Conservation (phyloP, 1,140 invertebrate genomes). For the Babylonia areolata region DNA sequence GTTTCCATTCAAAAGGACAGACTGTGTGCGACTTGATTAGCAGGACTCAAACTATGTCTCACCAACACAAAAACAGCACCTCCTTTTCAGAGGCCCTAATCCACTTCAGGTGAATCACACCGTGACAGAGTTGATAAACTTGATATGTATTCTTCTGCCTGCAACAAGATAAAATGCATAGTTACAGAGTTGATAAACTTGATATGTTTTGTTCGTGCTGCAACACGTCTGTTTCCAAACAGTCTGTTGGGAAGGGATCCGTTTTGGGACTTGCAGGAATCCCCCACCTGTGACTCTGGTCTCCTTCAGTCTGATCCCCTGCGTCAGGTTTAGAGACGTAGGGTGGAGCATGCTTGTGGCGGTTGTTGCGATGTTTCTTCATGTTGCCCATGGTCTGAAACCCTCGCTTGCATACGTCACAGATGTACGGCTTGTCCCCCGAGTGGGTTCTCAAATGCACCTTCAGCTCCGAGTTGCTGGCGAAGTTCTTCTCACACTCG, state of each 20-base stretch:
- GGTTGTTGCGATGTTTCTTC: constrained; percentile 38
- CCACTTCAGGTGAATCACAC: no score
- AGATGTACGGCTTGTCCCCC: constrained; percentile 85
- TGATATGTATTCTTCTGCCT: no score
- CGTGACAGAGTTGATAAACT: no score
- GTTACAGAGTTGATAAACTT: no score
- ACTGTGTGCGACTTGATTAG: no score
- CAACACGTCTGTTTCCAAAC: neutral
- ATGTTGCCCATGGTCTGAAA: constrained; percentile 34
- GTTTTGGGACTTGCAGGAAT: neutral
- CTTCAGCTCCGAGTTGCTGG: constrained; percentile 74
- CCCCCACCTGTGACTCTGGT: neutral
- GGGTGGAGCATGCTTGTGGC: constrained; percentile 18
- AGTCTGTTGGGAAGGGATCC: neutral
- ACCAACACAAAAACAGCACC: no score
- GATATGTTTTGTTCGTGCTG: no score
- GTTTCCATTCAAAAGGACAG: no score
- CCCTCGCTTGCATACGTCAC: constrained; percentile 65
- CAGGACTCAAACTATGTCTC: no score
- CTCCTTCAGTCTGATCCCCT: neutral
- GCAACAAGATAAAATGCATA: no score
- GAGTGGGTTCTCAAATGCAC: constrained; percentile 88
- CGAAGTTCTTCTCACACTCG: constrained; percentile 27
- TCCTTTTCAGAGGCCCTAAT: no score
- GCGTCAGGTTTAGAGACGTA: neutral